Percentiles rank a stretch among this genome's conserved stretches.
phyloP scores from a whole-genome alignment of 2,113 vertebrate genomes.

The Parus major region DNA sequence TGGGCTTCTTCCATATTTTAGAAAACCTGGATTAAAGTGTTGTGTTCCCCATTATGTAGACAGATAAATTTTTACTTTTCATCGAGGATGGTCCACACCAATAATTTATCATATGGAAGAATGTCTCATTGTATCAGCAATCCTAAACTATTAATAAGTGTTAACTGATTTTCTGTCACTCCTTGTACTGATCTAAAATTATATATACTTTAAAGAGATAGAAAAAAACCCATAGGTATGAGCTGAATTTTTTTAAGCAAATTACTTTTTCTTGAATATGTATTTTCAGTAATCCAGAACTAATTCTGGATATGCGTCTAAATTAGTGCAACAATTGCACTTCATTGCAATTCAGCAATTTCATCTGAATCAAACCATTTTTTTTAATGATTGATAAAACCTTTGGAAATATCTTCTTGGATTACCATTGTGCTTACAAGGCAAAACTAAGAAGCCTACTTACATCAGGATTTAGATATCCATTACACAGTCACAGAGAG shows the following conservation, averaged over 20 bases:
- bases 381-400: neutral
- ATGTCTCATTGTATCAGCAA: neutral
- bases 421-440: neutral
- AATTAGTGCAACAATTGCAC: neutral
- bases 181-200: neutral
- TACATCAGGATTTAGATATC: neutral
- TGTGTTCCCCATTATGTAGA: neutral
- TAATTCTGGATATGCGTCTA: neutral
- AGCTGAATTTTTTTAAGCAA: neutral
- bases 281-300: neutral
- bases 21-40: neutral
- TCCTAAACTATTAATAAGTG: neutral
- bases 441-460: neutral
- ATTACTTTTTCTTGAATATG: neutral
- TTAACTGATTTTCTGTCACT: neutral
- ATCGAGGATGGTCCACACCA: rapidly evolving
- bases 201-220: neutral
- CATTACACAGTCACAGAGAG: neutral
- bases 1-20: neutral
- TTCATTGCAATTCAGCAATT: neutral
- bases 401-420: neutral
- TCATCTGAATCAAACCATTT: neutral
- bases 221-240: neutral
- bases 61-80: neutral
- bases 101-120: neutral